Conservation (phyloP, 2,113 vertebrate genomes). For the Bubalus kerabau region DNA sequence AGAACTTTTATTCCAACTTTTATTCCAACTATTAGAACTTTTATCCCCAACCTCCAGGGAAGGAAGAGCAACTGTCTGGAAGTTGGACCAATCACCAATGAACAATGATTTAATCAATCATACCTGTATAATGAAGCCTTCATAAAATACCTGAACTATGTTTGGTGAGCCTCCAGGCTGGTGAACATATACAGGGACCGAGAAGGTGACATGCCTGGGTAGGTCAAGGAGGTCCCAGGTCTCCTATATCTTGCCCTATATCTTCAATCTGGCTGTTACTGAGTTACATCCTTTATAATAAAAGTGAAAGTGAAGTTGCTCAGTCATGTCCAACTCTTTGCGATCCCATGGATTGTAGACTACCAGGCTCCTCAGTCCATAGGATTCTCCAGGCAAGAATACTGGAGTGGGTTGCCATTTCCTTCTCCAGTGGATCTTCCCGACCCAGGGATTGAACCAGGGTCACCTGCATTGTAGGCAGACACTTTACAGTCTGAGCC, state of each 20-base stretch:
- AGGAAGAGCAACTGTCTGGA: not conserved
- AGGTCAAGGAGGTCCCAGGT: not conserved
- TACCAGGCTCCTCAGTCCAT: not conserved
- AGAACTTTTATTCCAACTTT: not conserved
- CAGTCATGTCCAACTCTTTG: not conserved
- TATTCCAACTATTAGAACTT: not conserved
- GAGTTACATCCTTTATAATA: not conserved
- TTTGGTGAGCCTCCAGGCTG: not conserved
- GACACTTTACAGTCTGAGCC: not conserved
- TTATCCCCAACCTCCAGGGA: not conserved
- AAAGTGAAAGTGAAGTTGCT: not conserved
- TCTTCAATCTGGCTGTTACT: not conserved
- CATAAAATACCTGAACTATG: not conserved
- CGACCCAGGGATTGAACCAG: not conserved
- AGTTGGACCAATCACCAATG: not conserved
- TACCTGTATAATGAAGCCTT: not conserved
- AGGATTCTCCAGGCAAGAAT: not conserved
- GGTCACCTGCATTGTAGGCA: not conserved
- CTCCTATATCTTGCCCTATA: not conserved
- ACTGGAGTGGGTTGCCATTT: not conserved
- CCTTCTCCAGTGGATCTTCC: not conserved
- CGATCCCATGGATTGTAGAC: not conserved
- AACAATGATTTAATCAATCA: not conserved
- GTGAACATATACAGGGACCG: not conserved
- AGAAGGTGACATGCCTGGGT: not conserved